Base-by-base conservation (phyloP, 2,113 vertebrate genomes). In the Bolborhynchus lineola region DNA sequence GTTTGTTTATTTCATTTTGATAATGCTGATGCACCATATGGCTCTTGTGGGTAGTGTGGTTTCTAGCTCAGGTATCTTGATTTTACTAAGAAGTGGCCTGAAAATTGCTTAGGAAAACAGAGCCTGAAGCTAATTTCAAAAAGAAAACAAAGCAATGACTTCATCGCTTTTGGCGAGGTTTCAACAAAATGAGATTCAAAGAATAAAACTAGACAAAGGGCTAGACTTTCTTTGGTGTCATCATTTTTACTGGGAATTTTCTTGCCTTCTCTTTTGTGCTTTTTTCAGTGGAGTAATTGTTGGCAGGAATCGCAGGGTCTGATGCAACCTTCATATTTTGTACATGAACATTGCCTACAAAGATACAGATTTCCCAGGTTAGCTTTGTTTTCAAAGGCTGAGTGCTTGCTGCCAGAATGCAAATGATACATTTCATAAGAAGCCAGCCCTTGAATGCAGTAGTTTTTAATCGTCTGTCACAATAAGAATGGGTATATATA, bases 221-320 rank as follows among this genome's bases (percentile, higher is more conserved):
- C 94, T 93, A 97, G 94, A 96, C 94, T 96, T 96, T 57, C 89
- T 95, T 96, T 92, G 93, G 91, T 97, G 96, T 96, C 96, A 97
- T 97, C 95, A 69, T 93, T 95, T 96, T 97, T 95, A 95, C 93
- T 91, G 93, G 81, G 94, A 92, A 85, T 93, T 95, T 96, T 96
- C 95, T 96, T 96, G 89, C 89, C 88, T 95, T 90, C 71, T 88
- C 57, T 92, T 89, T 84, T 91, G 89, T 92, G 91, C 63, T 92
- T 92, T 93, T 89, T 95, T 92, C 91, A 89, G 81, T 39, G 17
- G 26, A 91, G 89, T 95, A 92, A 93, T 95, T 96, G 74, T 93
- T 97, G 94, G 94, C 95, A 93, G 25, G 69, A 93, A 25, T 44
- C 44, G 65, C 39, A 62, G 33, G 77, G 86, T 89, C 95, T 97